phyloP scores from a whole-genome alignment of 2,113 vertebrate species.

The Channa argus region DNA sequence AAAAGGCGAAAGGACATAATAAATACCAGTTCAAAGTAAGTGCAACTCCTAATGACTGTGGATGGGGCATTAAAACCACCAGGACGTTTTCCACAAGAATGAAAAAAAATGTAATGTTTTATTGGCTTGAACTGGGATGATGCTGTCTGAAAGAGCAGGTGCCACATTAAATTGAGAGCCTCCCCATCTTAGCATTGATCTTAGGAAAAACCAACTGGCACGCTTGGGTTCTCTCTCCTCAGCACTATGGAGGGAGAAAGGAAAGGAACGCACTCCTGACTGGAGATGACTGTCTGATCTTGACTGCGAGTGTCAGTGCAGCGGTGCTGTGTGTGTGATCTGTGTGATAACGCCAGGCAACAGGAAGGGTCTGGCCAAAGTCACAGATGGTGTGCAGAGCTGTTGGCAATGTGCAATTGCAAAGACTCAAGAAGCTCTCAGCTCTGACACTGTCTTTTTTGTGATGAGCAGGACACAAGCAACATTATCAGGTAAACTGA shows the following conservation, averaged over 20 bases:
- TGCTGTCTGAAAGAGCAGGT: conserved; percentile 44
- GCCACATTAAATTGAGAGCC: conserved; percentile 44
- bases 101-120: conserved; percentile 9
- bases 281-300: conserved; percentile 44
- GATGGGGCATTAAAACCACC: conserved; percentile 10
- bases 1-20: no score
- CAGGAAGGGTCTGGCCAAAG: conserved; percentile 60
- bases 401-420: conserved; percentile 58
- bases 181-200: conserved; percentile 40
- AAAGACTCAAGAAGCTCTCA: conserved; percentile 44
- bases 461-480: conserved; percentile 34
- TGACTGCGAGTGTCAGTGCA: conserved; percentile 39
- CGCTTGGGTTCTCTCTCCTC: conserved; percentile 32
- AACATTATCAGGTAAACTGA: no score
- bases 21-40: not conserved
- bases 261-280: conserved; percentile 38
- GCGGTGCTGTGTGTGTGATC: conserved; percentile 39
- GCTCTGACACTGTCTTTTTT: conserved; percentile 45
- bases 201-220: conserved; percentile 42
- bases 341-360: conserved; percentile 28
- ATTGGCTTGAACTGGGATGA: conserved; percentile 16
- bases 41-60: not conserved
- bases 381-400: conserved; percentile 73
- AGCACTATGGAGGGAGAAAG: conserved; percentile 36
- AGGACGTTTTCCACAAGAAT: conserved; percentile 11